These are phyloP conservation scores for Drosophila miranda DNA, from an alignment of 1,140 invertebrate species.

Conservation along the genomic window DNA sequence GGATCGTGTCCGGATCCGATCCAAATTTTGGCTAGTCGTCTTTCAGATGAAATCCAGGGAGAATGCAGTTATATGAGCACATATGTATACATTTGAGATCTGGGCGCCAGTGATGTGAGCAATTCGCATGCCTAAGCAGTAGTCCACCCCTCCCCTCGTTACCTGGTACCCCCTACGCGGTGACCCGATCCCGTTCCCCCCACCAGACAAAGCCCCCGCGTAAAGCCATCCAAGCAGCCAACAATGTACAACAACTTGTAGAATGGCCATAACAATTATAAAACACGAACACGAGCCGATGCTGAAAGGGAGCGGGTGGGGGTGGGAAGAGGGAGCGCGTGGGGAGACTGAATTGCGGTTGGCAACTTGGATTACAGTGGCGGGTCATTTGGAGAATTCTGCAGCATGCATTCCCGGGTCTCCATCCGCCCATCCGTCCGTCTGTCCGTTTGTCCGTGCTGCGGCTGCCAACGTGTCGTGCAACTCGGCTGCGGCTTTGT, in stretches of 20 bases:
- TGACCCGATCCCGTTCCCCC: too few relatives aligned
- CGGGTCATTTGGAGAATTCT: conserved; percentile 28
- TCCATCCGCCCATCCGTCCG: too few relatives aligned
- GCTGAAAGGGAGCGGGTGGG: background rate
- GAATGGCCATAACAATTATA: conserved; percentile 61
- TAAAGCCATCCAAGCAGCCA: conserved; percentile 25
- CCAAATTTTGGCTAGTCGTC: background rate
- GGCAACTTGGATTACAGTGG: conserved; percentile 60
- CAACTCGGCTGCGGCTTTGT: conserved; percentile 37
- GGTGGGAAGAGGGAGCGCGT: conserved; percentile 1
- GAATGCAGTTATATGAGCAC: conserved; percentile 10
- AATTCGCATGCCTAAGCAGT: conserved; percentile 44
- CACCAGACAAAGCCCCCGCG: background rate
- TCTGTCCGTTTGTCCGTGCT: background rate
- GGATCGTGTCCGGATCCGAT: too few relatives aligned
- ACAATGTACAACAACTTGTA: conserved; percentile 53
- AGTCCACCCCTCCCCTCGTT: conserved; percentile 1
- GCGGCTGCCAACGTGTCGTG: conserved; percentile 20
- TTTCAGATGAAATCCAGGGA: conserved; percentile 32
- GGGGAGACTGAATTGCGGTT: conserved; percentile 54
- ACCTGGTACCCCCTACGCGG: conserved; percentile 4
- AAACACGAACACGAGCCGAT: conserved; percentile 49
- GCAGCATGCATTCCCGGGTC: conserved; percentile 9
- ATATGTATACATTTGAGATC: conserved; percentile 28
- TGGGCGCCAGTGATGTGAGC: conserved; percentile 36